Evolutionary conservation across 2,888 invertebrate species (phyloP).

Genomic region (Thecophora atra): DNA sequence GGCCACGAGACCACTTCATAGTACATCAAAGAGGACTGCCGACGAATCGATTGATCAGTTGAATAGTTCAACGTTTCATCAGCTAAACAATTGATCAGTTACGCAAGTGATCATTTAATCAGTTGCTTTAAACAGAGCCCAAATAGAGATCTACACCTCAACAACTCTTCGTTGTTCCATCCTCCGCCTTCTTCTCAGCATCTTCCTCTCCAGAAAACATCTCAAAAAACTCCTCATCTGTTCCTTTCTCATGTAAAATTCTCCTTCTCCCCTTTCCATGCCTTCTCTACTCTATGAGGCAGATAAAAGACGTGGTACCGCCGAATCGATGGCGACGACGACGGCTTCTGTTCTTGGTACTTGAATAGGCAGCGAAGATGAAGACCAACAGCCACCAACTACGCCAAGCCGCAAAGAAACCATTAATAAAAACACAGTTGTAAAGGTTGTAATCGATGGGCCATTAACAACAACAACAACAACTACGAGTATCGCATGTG

Average conservation of each 20-base stretch:
- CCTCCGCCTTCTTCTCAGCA: too few species aligned
- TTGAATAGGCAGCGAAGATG: conserved; percentile 4
- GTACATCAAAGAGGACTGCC: background rate
- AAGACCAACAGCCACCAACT: conserved; percentile 18
- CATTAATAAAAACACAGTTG: conserved; percentile 32
- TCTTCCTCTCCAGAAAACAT: too few species aligned
- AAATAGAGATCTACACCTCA: too few species aligned
- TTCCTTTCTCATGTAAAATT: too few species aligned
- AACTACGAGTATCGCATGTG: background rate
- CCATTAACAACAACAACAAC: conserved; percentile 46
- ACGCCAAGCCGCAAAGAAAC: conserved; percentile 25
- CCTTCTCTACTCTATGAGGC: background rate
- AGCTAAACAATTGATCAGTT: too few species aligned
- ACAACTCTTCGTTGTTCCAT: too few species aligned
- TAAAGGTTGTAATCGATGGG: conserved; percentile 22
- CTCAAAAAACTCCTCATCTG: too few species aligned
- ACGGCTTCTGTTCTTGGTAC: background rate
- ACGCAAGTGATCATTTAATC: too few species aligned
- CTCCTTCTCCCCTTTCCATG: too few species aligned
- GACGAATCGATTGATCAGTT: background rate
- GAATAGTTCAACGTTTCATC: too few species aligned
- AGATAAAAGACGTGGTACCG: conserved; percentile 9
- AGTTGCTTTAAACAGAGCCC: too few species aligned
- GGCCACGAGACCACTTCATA: background rate
- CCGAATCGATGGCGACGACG: conserved; percentile 1